These are phyloP conservation scores for Dasyurus viverrinus DNA, from an alignment of 2,113 vertebrate species.

Conservation along the genomic window DNA sequence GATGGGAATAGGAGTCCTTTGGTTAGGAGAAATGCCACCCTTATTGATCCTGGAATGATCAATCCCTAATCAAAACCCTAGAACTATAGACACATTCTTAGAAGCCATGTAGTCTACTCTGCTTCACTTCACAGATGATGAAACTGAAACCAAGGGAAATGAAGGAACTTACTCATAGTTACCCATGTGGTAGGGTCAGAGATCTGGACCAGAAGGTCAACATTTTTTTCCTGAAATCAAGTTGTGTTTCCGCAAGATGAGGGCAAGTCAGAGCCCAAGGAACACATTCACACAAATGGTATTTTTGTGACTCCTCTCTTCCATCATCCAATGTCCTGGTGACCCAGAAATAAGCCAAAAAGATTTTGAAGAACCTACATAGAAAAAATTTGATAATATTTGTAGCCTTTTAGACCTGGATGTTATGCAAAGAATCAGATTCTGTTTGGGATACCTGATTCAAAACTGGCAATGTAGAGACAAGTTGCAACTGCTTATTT, in stretches of 20 bases:
- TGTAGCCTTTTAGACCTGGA: background rate
- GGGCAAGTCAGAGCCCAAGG: background rate
- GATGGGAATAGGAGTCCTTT: background rate
- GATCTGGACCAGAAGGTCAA: background rate
- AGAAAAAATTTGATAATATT: conserved; percentile 36
- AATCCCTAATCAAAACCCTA: background rate
- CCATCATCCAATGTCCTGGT: background rate
- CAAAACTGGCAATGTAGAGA: conserved; percentile 14
- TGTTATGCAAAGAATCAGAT: background rate
- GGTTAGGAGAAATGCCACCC: background rate
- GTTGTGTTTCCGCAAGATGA: background rate
- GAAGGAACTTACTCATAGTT: background rate
- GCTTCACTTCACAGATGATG: background rate
- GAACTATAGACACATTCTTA: background rate
- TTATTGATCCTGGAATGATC: background rate
- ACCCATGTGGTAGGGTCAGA: background rate
- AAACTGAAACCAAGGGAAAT: background rate
- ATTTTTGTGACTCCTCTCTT: background rate
- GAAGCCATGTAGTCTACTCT: background rate
- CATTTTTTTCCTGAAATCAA: background rate
- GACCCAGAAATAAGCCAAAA: background rate
- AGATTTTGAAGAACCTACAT: background rate
- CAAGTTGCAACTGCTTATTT: conserved; percentile 31
- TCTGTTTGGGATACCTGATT: background rate
- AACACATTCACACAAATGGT: background rate